These are phyloP conservation scores for Gavialis gangeticus DNA, from an alignment of 2,113 vertebrate species.

Conservation along the genomic window DNA sequence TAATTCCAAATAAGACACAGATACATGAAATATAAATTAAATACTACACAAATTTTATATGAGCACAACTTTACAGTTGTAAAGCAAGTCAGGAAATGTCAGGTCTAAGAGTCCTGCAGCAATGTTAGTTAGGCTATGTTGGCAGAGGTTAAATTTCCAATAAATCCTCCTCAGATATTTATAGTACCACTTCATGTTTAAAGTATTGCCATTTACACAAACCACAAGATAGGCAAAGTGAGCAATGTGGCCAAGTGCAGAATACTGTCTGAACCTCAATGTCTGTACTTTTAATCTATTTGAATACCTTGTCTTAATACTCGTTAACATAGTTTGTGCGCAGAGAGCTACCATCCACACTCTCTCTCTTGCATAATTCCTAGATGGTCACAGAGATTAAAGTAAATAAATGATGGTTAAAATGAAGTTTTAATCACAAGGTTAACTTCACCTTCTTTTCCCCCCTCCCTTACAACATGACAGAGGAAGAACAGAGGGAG, in stretches of 20 bases:
- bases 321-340: background rate
- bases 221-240: background rate
- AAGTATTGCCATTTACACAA: background rate
- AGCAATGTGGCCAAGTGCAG: background rate
- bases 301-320: background rate
- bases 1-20: constrained; percentile 26
- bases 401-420: background rate
- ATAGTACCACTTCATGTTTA: rapidly evolving
- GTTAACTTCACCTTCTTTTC: background rate
- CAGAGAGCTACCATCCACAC: background rate
- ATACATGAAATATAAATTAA: background rate
- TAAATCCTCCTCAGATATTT: rapidly evolving
- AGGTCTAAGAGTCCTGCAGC: background rate
- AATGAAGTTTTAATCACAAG: background rate
- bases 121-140: background rate
- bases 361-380: background rate
- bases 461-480: background rate
- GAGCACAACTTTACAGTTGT: rapidly evolving
- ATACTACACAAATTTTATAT: background rate
- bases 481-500: too few relatives aligned
- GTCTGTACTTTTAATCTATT: background rate
- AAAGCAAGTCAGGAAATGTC: rapidly evolving
- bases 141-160: rapidly evolving
- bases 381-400: background rate
- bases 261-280: background rate